These are phyloP conservation scores for Plecturocebus donacophilus DNA, from an alignment of 2,113 vertebrate species.

Conservation along the genomic window DNA sequence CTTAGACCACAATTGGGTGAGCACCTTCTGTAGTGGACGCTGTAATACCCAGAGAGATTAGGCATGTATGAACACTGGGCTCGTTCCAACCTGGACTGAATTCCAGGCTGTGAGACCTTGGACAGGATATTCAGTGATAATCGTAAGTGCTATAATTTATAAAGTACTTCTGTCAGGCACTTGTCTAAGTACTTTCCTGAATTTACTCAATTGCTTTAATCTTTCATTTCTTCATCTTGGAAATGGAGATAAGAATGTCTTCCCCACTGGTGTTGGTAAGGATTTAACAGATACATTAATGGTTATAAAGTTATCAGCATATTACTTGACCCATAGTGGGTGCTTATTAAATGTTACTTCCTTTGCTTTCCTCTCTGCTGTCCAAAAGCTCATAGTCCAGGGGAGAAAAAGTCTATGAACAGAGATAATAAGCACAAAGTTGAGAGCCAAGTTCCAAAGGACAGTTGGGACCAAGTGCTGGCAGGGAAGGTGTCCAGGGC, in stretches of 20 bases:
- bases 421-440: neutral
- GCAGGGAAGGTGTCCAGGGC: neutral
- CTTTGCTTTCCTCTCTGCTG: neutral
- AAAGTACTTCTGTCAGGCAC: neutral
- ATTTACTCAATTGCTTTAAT: neutral
- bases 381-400: neutral
- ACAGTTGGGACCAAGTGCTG: neutral
- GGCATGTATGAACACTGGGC: neutral
- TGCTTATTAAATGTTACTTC: neutral
- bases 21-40: neutral
- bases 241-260: neutral
- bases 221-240: conserved; percentile 34
- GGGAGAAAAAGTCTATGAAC: neutral
- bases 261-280: neutral
- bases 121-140: neutral
- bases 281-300: neutral
- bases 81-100: neutral
- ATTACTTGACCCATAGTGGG: neutral
- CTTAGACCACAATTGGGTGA: neutral
- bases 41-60: neutral
- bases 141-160: neutral
- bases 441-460: neutral
- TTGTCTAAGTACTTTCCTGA: neutral
- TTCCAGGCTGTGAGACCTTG: neutral
- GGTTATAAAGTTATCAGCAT: neutral